Base-by-base conservation (phyloP, 2,888 invertebrate species). In the Crocallis elinguaria region DNA sequence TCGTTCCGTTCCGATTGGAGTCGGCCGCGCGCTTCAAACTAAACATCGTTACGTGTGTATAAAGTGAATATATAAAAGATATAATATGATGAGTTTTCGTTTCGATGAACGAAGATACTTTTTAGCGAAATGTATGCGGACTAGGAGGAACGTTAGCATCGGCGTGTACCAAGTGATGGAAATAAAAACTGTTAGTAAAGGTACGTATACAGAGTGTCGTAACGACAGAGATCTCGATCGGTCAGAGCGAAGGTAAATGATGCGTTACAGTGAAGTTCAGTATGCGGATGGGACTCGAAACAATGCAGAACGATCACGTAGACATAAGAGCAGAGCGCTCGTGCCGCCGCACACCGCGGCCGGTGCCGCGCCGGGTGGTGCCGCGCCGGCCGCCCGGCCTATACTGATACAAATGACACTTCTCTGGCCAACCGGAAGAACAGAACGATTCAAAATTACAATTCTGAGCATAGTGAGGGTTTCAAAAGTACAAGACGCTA, bases 1-100 rank as follows among this genome's bases (percentile, higher is more conserved):
- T 32, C n/a, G 14, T 21, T 54, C 45, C 52, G 56, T 49, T 49
- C 11, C 46, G 49, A 27, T 25, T 41, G 17, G 35, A 46, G 49
- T 33, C 19, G n/a, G 16, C 55, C 51, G 52, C 29, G 32, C 30
- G 30, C 33, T 41, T 37, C 37, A 46, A 52, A 46, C 45, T 53
- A 49, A 49, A 43, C 44, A 25, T 54, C 37, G 38, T 37, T 41
- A 21, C 13, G 35, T 30, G 46, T 35, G 11, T 1, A 32, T 32
- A 32, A 23, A 25, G 43, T 35, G 16, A 35, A 44, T 33, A 35
- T 17, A 25, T 19, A 25, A 25, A 25, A 4, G 25, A n/a, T 25
- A 9, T 3, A 7, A 21, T 36, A n/a, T n/a, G n/a, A n/a, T n/a
- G n/a, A n/a, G 19, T n/a, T 11, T 2, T 19, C 7, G 35, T 17